A percentile compares a stretch with the other conserved stretches of the same genome.
Evolutionary conservation across 1,140 invertebrate genomes (phyloP).

Genomic region (Triops cancriformis): DNA sequence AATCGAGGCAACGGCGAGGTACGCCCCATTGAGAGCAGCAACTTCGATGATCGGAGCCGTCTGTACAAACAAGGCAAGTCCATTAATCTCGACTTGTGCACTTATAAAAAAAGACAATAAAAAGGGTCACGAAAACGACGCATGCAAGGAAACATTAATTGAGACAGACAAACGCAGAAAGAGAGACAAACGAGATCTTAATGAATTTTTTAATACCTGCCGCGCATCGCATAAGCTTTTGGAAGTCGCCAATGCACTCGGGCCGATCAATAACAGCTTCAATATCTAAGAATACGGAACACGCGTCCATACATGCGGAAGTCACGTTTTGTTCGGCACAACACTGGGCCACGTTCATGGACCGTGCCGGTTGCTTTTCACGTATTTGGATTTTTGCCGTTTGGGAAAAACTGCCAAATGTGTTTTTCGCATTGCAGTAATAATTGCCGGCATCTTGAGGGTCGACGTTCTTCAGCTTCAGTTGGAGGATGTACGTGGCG

Average conservation of each 20-base stretch:
- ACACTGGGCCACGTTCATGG: conserved; percentile 62
- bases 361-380: conserved; percentile 38
- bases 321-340: conserved; percentile 66
- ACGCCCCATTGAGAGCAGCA: conserved; percentile 67
- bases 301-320: conserved; percentile 62
- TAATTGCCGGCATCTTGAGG: conserved; percentile 64
- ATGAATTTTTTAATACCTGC: conserved; percentile 46
- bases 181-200: neutral
- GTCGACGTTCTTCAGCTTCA: conserved; percentile 59
- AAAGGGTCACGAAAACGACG: neutral
- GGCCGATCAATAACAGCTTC: conserved; percentile 65
- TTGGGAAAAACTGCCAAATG: conserved; percentile 58
- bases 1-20: conserved; percentile 62
- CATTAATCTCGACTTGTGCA: conserved; percentile 14
- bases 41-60: conserved; percentile 59
- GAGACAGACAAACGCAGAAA: neutral
- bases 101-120: neutral
- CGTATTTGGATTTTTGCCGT: conserved; percentile 58
- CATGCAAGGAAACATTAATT: neutral
- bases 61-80: conserved; percentile 33
- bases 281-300: conserved; percentile 68
- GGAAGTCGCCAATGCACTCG: conserved; percentile 67
- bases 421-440: conserved; percentile 71
- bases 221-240: conserved; percentile 75
- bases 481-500: conserved; percentile 56